Evolutionary conservation across 2,888 invertebrate species (phyloP), one percentile per base, ranked within the genome.

Genomic region (Amphipoea lucens): DNA sequence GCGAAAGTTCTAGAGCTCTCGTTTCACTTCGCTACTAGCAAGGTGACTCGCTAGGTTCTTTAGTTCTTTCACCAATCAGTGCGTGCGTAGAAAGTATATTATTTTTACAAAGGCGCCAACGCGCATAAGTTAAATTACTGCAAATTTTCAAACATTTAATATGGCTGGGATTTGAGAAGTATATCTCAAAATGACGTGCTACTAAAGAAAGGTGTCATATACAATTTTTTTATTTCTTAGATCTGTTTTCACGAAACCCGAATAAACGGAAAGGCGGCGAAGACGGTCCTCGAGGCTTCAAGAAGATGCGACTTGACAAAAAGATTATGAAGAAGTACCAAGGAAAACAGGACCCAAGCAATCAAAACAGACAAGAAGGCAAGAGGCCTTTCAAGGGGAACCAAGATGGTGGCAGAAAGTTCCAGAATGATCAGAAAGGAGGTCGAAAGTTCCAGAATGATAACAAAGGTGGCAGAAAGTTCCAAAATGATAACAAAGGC

Each of bases 291-390:
- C 91, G 97, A 76, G 96, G 96, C 3, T 96, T 96, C 87, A 97
- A 97, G 82, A 97, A 96, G 84, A 95, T 96, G 95, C 91, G 96
- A 71, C 89, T 96, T 79, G 96, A 97, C 80, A 96, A 94, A 78
- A 96, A 96, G 87, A 78, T 95, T 2, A 91, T 95, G 85, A 96
- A 95, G 89, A 96, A 96, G 84, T 96, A 92, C 85, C 93, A 95
- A 76, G 94, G 90, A 76, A 91, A 91, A 65, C 90, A 90, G 68
- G 91, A 92, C 5, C 74, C 89, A 0, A 89, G 85, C 65, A 88
- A 86, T 48, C 87, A 88, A 42, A 87, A 89, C 48, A 87, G 81
- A 74, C 84, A 92, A 85, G 92, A 92, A 48, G 90, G 90, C 7
- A 90, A 90, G 36, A 87, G 88, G 29, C 91, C 90, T 71, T 94